Base-by-base conservation (phyloP, 2,888 invertebrate genomes). In the Agrochola lota region DNA sequence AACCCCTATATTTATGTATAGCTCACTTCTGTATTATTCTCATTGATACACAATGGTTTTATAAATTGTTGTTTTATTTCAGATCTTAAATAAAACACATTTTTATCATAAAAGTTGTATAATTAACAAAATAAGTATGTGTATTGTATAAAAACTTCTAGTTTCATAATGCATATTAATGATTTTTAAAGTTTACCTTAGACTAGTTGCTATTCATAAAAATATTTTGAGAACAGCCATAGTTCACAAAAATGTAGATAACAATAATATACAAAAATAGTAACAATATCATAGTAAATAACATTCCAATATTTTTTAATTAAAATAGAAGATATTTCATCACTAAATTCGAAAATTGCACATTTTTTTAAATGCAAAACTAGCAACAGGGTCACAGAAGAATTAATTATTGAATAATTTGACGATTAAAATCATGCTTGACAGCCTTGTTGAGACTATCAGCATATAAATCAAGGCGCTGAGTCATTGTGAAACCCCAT, bases 401-500 rank as follows among this genome's bases (percentile, higher is more conserved):
- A 57, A 52, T 72, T 70, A 74, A 69, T 76, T 84, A 68, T 90
- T 90, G 55, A 78, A 94, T 81, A 74, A 95, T 88, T 92, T 96
- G 96, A 30, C 92, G 95, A 81, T 91, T 85, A 91, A 91, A 96
- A 84, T 96, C 92, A 83, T 87, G 91, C 70, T 94, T 91, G 0
- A 94, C 80, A 80, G 95, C 96, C 76, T 94, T 92, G 64, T 85
- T 92, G 0, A 99, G 96, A 71, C 98, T 97, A 70, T 98, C 97
- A 0, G 98, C 99, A 96, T 99, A 99, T 92, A 99, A 94, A 68
- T 99, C 98, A 84, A 99, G 95, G 68, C 99, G 97, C 93, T 99
- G 99, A 0, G 99, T 99, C 99, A 99, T 99, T 94, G 98, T 98
- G 93, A 99, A 99, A 71, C 99, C 98, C 99, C 99, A 99, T 91